Conservation (phyloP, 64 coral and sea anemone species). For the Pachyseris speciosa region DNA sequence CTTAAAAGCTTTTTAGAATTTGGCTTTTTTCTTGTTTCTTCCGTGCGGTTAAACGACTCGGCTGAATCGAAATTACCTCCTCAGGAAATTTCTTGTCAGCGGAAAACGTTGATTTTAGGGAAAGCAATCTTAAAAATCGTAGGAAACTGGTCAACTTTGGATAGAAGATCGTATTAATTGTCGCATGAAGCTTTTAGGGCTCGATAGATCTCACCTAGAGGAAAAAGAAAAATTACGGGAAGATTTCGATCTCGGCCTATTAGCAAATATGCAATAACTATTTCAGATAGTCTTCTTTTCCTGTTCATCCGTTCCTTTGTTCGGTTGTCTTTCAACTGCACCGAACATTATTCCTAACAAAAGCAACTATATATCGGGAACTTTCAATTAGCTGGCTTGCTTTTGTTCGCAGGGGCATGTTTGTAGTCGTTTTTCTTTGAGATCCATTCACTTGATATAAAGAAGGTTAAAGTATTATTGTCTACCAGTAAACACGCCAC, state of each 20-base stretch:
- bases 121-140: background rate
- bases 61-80: background rate
- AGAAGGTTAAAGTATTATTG: conserved; percentile 49
- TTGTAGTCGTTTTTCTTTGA: conserved; percentile 15
- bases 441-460: conserved; percentile 23
- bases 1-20: background rate
- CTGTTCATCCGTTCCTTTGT: conserved; percentile 35
- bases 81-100: background rate
- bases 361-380: conserved; percentile 30
- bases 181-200: background rate
- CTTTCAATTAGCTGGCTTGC: conserved; percentile 41
- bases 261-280: conserved; percentile 29
- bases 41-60: background rate
- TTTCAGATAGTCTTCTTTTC: conserved; percentile 22
- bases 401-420: conserved; percentile 34
- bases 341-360: conserved; percentile 54
- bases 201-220: background rate
- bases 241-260: background rate
- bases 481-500: conserved; percentile 25
- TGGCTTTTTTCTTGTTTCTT: background rate
- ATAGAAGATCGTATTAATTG: background rate
- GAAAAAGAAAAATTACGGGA: background rate
- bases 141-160: background rate
- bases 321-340: conserved; percentile 22
- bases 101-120: background rate